Percentiles rank a stretch among this genome's conserved stretches.
Conservation (phyloP, 2,797 vertebrate genomes). For the Allenopithecus nigroviridis region DNA sequence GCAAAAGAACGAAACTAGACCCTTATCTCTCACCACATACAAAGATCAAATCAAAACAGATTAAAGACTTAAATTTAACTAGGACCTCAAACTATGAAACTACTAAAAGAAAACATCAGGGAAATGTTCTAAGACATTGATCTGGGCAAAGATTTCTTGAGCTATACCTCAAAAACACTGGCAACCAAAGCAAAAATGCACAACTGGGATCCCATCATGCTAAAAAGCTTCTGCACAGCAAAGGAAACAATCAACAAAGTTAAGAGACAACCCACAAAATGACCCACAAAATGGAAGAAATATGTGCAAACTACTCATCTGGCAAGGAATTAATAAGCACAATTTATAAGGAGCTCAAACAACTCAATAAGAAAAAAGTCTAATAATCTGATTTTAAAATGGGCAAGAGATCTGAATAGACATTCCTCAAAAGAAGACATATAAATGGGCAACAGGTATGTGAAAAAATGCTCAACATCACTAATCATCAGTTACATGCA, state of each 20-base stretch:
- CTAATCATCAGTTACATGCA: neutral
- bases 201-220: neutral
- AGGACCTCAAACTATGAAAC: neutral
- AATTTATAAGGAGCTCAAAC: neutral
- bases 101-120: neutral
- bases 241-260: neutral
- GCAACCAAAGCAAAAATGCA: neutral
- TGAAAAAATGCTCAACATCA: neutral
- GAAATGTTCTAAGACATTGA: neutral
- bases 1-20: neutral
- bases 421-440: too few relatives aligned
- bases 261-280: neutral
- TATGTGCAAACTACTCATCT: neutral
- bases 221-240: neutral
- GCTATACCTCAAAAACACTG: neutral
- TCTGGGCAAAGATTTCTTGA: neutral
- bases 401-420: neutral
- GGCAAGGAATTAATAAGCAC: neutral
- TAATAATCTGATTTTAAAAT: neutral
- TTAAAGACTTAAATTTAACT: neutral
- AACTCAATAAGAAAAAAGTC: neutral
- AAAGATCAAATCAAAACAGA: neutral
- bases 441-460: too few relatives aligned
- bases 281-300: neutral
- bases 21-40: neutral